Percentiles rank a stretch among this genome's conserved stretches.
Conservation (phyloP, 1,140 invertebrate species). For the Drosophila rhopaloa region DNA sequence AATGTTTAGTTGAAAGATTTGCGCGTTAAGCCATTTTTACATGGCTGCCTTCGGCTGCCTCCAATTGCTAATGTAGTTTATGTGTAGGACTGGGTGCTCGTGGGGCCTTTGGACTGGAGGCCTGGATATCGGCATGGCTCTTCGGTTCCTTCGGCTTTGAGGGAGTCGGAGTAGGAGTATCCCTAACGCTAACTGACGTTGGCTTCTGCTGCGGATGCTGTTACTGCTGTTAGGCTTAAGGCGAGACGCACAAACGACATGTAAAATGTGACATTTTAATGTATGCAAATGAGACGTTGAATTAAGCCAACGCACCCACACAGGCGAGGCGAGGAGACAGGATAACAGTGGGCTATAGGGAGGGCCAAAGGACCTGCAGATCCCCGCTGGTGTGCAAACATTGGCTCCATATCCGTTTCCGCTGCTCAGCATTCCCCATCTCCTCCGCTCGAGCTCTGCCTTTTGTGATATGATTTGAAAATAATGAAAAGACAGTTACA, state of each 20-base stretch:
- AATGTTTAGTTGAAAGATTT: conserved; percentile 83
- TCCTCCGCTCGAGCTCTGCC: conserved; percentile 4
- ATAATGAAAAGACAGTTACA: conserved; percentile 73
- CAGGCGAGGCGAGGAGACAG: conserved; percentile 8
- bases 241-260: conserved; percentile 80
- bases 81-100: conserved; percentile 45
- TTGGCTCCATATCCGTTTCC: conserved; percentile 75
- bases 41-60: conserved; percentile 64
- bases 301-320: conserved; percentile 69
- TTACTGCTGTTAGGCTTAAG: conserved; percentile 66
- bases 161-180: conserved; percentile 15
- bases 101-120: not conserved
- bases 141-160: conserved; percentile 1
- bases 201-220: conserved; percentile 45
- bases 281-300: conserved; percentile 83
- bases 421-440: conserved; percentile 27
- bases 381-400: conserved; percentile 53
- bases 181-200: conserved; percentile 78
- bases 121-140: not conserved
- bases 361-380: conserved; percentile 4
- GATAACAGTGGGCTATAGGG: not conserved
- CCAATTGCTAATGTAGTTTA: conserved; percentile 82
- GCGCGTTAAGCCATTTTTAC: conserved; percentile 81
- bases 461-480: conserved; percentile 81
- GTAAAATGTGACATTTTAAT: conserved; percentile 84